These are phyloP conservation scores for Holotrichia oblita DNA, from an alignment of 1,140 invertebrate species.

Conservation along the genomic window DNA sequence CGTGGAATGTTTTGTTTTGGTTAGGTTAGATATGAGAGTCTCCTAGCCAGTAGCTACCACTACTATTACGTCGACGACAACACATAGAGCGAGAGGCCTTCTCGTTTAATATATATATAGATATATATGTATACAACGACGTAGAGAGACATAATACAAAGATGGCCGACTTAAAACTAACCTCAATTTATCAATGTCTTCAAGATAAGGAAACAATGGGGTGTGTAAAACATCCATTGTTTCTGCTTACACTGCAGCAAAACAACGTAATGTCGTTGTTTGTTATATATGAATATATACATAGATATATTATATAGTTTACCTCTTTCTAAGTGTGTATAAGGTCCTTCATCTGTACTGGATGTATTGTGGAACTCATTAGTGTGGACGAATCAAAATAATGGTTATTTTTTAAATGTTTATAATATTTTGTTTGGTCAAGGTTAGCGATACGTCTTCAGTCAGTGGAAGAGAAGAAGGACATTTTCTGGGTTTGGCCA, in stretches of 20 bases:
- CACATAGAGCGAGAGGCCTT: not conserved
- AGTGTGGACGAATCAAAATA: too few species aligned
- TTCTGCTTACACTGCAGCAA: slow-evolving; percentile 55
- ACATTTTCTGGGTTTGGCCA: too few species aligned
- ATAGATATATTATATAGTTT: too few species aligned
- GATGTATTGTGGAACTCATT: too few species aligned
- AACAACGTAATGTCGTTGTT: slow-evolving; percentile 54
- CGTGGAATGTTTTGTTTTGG: not conserved
- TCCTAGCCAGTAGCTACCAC: not conserved
- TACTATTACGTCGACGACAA: not conserved
- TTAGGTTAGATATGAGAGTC: not conserved
- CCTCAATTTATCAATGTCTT: slow-evolving; percentile 63
- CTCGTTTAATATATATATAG: not conserved
- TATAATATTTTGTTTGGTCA: too few species aligned
- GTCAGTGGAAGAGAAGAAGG: too few species aligned
- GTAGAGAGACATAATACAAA: slow-evolving; percentile 48
- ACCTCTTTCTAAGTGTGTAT: too few species aligned
- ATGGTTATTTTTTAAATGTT: too few species aligned
- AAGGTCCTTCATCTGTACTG: too few species aligned
- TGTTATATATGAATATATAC: too few species aligned
- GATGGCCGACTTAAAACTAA: slow-evolving; percentile 61
- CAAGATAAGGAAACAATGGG: slow-evolving; percentile 62
- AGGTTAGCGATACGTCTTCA: too few species aligned
- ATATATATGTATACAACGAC: not conserved
- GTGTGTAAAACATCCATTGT: slow-evolving; percentile 61